phyloP scores from a whole-genome alignment of 2,888 invertebrate genomes.

The Argyra leucocephala region DNA sequence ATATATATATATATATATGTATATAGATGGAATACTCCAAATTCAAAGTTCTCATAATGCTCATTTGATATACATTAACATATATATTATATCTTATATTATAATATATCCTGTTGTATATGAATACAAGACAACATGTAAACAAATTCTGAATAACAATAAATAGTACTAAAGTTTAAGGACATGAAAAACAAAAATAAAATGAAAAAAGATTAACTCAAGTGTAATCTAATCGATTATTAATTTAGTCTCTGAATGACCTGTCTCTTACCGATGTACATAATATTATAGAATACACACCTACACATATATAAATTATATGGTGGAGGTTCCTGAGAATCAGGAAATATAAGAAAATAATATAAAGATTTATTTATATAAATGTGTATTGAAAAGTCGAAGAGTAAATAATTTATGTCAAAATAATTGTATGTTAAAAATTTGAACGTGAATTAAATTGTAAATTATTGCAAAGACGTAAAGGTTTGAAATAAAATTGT shows the following conservation, averaged over 20 bases:
- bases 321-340: too few relatives aligned
- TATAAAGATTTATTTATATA: too few relatives aligned
- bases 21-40: not conserved
- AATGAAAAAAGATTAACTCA: slow-evolving; percentile 9
- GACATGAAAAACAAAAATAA: not conserved
- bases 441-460: too few relatives aligned
- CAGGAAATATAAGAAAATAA: too few relatives aligned
- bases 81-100: not conserved
- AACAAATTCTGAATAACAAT: not conserved
- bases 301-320: too few relatives aligned
- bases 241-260: slow-evolving; percentile 7
- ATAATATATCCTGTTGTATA: too few relatives aligned
- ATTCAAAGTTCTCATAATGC: not conserved
- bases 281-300: not conserved
- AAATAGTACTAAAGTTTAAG: not conserved
- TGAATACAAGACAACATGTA: not conserved
- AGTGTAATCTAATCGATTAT: slow-evolving; percentile 11
- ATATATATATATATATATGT: not conserved
- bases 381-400: too few relatives aligned
- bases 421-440: too few relatives aligned
- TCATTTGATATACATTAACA: not conserved
- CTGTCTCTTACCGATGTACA: not conserved
- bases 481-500: too few relatives aligned
- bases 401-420: too few relatives aligned
- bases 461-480: too few relatives aligned